Percentiles rank a stretch among this genome's conserved stretches.
These are phyloP conservation scores for Myrmecophaga tridactyla DNA, from an alignment of 2,113 vertebrate species.

Conservation along the genomic window DNA sequence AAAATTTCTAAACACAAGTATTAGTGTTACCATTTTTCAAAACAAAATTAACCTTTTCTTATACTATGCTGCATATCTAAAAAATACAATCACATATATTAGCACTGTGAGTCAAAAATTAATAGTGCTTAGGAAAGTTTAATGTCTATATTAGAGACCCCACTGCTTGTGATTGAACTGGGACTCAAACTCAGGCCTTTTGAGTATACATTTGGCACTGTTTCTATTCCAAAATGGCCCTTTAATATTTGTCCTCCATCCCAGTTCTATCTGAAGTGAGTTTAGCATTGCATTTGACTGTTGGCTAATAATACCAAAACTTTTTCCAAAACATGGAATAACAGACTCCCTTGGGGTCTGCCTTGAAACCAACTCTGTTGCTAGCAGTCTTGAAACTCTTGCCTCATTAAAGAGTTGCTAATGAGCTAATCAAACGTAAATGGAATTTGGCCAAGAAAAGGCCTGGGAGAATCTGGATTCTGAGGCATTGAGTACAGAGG, in stretches of 20 bases:
- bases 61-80: background rate
- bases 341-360: background rate
- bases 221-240: accelerated
- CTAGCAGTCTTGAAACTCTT: background rate
- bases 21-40: background rate
- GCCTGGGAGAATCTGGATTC: background rate
- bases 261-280: background rate
- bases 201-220: accelerated
- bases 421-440: background rate
- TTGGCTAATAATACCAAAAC: background rate
- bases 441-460: background rate
- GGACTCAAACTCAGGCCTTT: too few relatives aligned
- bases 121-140: background rate
- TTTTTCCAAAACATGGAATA: background rate
- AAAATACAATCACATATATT: background rate
- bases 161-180: background rate
- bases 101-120: background rate
- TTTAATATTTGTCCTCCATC: background rate
- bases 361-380: background rate
- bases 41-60: background rate
- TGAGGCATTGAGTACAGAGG: background rate
- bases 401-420: constrained; percentile 44
- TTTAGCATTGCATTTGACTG: too few relatives aligned
- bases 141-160: background rate
- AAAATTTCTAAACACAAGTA: background rate